Evolutionary conservation across 2,888 invertebrate genomes (phyloP).

Genomic region (Polietes domitor): DNA sequence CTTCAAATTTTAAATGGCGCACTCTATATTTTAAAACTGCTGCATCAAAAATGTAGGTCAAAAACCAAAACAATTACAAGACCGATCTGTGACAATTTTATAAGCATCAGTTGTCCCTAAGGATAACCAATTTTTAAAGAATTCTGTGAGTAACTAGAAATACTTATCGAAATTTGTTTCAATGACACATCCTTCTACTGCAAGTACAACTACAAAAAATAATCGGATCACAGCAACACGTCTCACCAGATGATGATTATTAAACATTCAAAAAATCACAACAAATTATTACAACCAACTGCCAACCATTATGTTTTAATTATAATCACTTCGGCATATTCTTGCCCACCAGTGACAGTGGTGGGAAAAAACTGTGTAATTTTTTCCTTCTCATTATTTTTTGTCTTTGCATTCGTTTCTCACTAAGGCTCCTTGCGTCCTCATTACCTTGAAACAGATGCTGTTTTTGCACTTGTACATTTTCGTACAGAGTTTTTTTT

Average conservation of each 20-base stretch:
- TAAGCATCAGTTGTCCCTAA: no score
- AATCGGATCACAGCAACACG: background rate
- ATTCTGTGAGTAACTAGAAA: no score
- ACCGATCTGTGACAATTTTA: no score
- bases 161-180: no score
- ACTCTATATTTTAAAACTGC: no score
- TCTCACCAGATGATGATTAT: background rate
- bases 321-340: no score
- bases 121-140: no score
- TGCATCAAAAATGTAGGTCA: no score
- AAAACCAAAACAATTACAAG: no score
- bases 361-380: slow-evolving; percentile 1
- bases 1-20: no score
- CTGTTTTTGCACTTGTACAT: slow-evolving; percentile 26
- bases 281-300: background rate
- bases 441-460: slow-evolving; percentile 32
- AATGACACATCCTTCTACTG: no score
- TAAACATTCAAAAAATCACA: background rate
- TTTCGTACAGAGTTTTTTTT: slow-evolving; percentile 15
- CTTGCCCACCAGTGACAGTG: background rate
- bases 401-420: slow-evolving; percentile 6
- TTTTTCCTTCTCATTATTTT: slow-evolving; percentile 15
- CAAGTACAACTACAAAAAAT: no score
- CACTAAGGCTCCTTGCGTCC: slow-evolving; percentile 7
- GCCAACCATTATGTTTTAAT: slow-evolving; percentile 16